Base-by-base conservation (phyloP, 1,140 invertebrate genomes). In the Zeugodacus cucurbitae region DNA sequence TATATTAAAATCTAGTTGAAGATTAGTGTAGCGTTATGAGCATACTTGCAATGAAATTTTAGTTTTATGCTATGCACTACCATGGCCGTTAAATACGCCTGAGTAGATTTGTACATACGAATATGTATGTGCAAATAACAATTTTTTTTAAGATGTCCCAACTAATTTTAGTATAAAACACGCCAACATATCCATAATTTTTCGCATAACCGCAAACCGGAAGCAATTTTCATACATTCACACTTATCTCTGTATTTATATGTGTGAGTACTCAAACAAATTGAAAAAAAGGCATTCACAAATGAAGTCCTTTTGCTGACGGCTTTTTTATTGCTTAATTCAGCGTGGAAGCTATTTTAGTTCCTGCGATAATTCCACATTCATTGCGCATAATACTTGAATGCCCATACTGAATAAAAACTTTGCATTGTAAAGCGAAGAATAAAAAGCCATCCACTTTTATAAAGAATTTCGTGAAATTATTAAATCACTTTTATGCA, bases 401-500 rank as follows among this genome's bases (percentile, higher is more conserved):
- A 7, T 29, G 41, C n/a, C 26, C 22, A 26, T 14, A 54, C 17
- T 22, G 34, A 44, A 14, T 20, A 26, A 10, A 82, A 44, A 44
- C 17, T 3, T 37, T 5, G 22, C n/a, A 78, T 48, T 44, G n/a
- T 22, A 44, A 37, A 70, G 34, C 67, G 22, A 10, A 78, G 11
- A 78, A 78, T 26, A 78, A 48, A n/a, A 34, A 48, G 41, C 8
- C 22, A 48, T n/a, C 22, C 8, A 32, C 41, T 78, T 78, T 26
- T 17, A 78, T 44, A 48, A 32, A 41, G 67, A 74, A 74, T 74
- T 74, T 74, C 34, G 67, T 74, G 67, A 74, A 74, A 74, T 74
- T 74, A 74, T 74, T 37, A 74, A 74, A 74, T 74, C 67, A 74
- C 67, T 74, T 74, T 82, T 82, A 82, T 82, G 74, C 37, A 29